phyloP scores from a whole-genome alignment of 2,113 vertebrate species.

The Megaceryle torquata region DNA sequence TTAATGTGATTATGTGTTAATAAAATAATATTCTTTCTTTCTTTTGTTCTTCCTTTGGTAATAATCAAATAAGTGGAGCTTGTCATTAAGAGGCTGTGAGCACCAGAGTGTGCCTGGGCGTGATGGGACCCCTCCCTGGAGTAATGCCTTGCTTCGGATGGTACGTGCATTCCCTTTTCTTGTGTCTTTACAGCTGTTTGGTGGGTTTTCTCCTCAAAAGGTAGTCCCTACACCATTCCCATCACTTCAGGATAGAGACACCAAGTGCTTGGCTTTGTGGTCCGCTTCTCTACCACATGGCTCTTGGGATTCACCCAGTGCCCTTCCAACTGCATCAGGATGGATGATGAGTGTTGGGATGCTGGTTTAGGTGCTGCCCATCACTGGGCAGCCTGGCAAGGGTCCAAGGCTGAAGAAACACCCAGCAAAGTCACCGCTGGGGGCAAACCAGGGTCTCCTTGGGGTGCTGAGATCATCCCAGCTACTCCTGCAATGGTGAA shows the following conservation, averaged over 20 bases:
- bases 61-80: neutral
- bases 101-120: neutral
- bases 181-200: neutral
- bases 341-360: neutral
- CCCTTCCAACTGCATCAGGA: fast-evolving
- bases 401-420: neutral
- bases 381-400: neutral
- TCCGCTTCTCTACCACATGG: fast-evolving
- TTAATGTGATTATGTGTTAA: constrained; percentile 9
- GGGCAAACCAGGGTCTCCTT: neutral
- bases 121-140: fast-evolving
- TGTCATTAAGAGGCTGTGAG: neutral
- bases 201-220: fast-evolving
- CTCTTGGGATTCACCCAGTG: neutral
- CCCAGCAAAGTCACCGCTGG: neutral
- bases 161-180: neutral
- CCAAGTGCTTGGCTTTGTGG: neutral
- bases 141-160: fast-evolving
- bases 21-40: neutral
- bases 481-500: neutral
- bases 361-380: neutral
- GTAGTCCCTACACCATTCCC: neutral
- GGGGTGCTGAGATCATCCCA: neutral
- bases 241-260: fast-evolving
- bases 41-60: neutral